Evolutionary conservation across 2,888 invertebrate species (phyloP).

Genomic region (Chirona hameri): DNA sequence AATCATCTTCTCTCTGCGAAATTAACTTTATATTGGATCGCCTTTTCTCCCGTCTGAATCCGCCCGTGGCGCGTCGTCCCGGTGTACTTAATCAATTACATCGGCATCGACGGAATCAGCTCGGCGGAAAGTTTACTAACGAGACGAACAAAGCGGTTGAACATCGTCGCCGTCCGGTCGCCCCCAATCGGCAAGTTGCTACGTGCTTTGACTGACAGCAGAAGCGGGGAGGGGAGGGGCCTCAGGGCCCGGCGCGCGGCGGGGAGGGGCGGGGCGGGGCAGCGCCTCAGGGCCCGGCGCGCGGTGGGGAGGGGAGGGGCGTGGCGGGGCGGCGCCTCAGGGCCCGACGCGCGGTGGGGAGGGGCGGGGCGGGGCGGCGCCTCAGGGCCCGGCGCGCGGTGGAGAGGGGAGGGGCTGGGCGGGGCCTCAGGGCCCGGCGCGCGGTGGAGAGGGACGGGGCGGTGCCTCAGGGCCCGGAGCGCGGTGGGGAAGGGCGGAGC

Average conservation of each 20-base stretch:
- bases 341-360: too few species aligned
- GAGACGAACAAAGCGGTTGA: background rate
- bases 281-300: background rate
- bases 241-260: background rate
- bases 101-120: background rate
- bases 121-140: background rate
- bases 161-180: background rate
- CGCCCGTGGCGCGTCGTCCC: background rate
- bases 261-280: background rate
- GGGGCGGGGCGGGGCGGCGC: background rate
- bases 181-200: background rate
- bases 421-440: background rate
- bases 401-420: background rate
- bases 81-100: background rate
- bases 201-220: background rate
- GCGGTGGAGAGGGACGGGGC: background rate
- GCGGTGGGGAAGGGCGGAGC: too few species aligned
- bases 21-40: too few species aligned
- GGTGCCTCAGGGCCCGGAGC: background rate
- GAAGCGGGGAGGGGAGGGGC: background rate
- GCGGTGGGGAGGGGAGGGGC: background rate
- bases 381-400: too few species aligned
- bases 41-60: conserved; percentile 28
- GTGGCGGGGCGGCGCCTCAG: too few species aligned
- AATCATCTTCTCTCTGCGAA: background rate